Evolutionary conservation across 2,113 vertebrate genomes (phyloP).

Genomic region (Poicephalus gulielmi): DNA sequence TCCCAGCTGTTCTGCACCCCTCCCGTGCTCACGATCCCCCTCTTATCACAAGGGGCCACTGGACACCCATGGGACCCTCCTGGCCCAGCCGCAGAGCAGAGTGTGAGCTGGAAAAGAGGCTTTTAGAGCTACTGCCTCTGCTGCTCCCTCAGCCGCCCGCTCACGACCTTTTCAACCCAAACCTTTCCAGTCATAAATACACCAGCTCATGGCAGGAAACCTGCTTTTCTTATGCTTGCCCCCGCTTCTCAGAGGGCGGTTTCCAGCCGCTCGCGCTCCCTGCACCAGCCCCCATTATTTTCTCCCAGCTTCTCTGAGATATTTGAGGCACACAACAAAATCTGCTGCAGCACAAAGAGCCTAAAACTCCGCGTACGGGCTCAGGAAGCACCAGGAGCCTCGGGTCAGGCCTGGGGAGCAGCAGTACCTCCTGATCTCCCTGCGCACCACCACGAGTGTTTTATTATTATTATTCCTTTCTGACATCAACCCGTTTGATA

Average conservation of each 20-base stretch:
- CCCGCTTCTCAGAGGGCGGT: neutral
- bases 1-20: neutral
- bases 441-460: neutral
- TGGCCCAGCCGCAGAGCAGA: fast-evolving
- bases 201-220: neutral
- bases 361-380: neutral
- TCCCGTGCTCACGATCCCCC: neutral
- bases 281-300: fast-evolving
- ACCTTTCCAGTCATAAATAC: conserved; percentile 17
- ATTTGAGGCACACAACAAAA: neutral
- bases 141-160: neutral
- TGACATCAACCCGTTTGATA: neutral
- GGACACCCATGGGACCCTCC: fast-evolving
- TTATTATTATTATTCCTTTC: conserved; percentile 12
- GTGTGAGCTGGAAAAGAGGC: fast-evolving
- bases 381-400: neutral
- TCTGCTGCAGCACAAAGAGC: neutral
- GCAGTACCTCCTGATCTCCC: neutral
- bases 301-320: neutral
- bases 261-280: neutral
- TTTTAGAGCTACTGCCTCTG: neutral
- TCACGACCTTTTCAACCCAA: neutral
- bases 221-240: neutral
- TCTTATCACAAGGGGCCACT: neutral
- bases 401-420: neutral